Evolutionary conservation across 1,140 invertebrate species (phyloP), one percentile per base, ranked within the genome.

Genomic region (Nasonia giraulti): DNA sequence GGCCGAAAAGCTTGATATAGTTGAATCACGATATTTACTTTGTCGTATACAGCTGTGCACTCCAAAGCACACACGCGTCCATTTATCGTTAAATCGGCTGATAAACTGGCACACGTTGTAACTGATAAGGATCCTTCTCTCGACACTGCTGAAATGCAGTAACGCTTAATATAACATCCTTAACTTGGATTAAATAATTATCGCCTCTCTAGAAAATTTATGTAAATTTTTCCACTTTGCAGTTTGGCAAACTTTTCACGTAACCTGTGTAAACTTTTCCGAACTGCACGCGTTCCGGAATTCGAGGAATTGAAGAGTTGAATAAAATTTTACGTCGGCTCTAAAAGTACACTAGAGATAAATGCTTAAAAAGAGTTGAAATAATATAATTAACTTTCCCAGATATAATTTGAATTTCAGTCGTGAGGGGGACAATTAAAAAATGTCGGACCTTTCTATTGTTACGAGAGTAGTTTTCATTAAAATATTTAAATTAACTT

Each of bases 1-100:
- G n/a, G 5, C 33, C 17, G 37, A 40, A 75, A 75, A 75, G 33
- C 73, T 40, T n/a, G 31, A 75, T 75, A n/a, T 75, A n/a, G 37
- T 14, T 75, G 11, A 75, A 75, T 75, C 37, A 20, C 6, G 33
- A 75, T 75, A 75, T 75, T 75, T 75, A 11, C 37, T 44, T 0
- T 8, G 1, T 40, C 27, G 14, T 20, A 20, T 20, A 37, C 2
- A 20, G 55, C 55, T 2, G 0, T 75, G 40, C 10, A 75, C 17
- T 75, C 0, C 40, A 37, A 44, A 75, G 27, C 20, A 62, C 4
- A 31, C 14, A 44, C 11, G 7, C 37, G 37, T 75, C 27, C 33
- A 44, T 12, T 71, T 71, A 33, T 71, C 69, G 31, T 33, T 2
- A 31, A 33, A 71, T 12, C 7, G 4, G 17, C 11, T 71, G 27